phyloP scores from a whole-genome alignment of 1,140 invertebrate genomes.

The Heliconius hewitsoni region DNA sequence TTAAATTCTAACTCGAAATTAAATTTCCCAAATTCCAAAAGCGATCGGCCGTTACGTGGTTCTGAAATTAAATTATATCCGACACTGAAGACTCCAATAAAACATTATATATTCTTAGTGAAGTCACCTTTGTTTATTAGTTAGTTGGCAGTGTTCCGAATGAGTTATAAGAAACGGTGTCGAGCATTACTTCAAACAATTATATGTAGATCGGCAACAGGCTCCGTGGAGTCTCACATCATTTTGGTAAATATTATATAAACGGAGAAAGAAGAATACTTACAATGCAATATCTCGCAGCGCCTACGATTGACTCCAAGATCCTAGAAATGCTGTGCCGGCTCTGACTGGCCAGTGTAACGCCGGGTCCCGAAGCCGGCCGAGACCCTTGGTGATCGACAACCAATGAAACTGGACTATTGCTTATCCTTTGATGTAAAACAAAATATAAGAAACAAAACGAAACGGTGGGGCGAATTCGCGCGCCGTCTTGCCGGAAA shows the following conservation, averaged over 20 bases:
- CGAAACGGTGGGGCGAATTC: slow-evolving; percentile 63
- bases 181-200: slow-evolving; percentile 30
- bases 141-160: slow-evolving; percentile 28
- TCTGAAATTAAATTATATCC: slow-evolving; percentile 73
- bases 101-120: slow-evolving; percentile 5
- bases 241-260: neutral
- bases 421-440: slow-evolving; percentile 78
- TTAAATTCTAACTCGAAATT: slow-evolving; percentile 54
- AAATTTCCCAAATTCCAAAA: slow-evolving; percentile 69
- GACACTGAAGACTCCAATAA: slow-evolving; percentile 26
- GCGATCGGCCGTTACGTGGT: slow-evolving; percentile 63
- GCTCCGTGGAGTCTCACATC: slow-evolving; percentile 19
- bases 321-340: slow-evolving; percentile 77
- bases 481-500: slow-evolving; percentile 73
- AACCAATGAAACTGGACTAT: slow-evolving; percentile 69
- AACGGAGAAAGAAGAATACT: slow-evolving; percentile 49
- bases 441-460: slow-evolving; percentile 78
- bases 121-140: slow-evolving; percentile 30
- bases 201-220: slow-evolving; percentile 19
- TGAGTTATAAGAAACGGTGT: slow-evolving; percentile 28
- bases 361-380: slow-evolving; percentile 54
- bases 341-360: slow-evolving; percentile 74
- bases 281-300: slow-evolving; percentile 80
- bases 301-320: slow-evolving; percentile 78
- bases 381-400: slow-evolving; percentile 58